Conservation (phyloP, 2,888 invertebrate genomes). For the Noctua pronuba region DNA sequence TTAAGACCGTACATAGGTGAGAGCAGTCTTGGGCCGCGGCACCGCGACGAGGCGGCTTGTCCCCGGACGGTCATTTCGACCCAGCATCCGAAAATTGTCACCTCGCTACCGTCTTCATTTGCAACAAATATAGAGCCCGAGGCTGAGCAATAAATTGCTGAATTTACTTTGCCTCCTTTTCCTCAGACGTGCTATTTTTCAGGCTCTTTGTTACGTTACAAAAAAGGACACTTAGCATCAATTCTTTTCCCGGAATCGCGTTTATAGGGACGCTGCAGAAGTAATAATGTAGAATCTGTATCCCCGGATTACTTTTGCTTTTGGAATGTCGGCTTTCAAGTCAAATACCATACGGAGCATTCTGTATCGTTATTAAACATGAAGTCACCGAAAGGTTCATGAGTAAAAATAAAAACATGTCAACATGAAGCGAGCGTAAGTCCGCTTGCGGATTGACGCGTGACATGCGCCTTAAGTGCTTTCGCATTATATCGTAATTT, state of each 20-base stretch:
- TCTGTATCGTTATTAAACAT: slow-evolving; percentile 23
- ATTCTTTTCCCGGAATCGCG: slow-evolving; percentile 78
- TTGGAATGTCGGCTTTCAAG: slow-evolving; percentile 1
- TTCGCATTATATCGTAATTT: slow-evolving; percentile 69
- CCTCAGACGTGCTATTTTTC: slow-evolving; percentile 86
- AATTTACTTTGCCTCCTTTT: slow-evolving; percentile 85
- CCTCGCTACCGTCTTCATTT: slow-evolving; percentile 88
- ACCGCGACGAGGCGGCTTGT: slow-evolving; percentile 66
- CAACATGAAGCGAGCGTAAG: slow-evolving; percentile 57
- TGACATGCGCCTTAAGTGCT: slow-evolving; percentile 72
- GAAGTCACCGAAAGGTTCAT: slow-evolving; percentile 31
- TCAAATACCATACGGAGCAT: neutral
- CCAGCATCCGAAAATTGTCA: slow-evolving; percentile 87
- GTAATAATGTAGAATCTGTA: slow-evolving; percentile 50
- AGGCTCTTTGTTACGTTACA: slow-evolving; percentile 84
- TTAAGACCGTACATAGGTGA: slow-evolving; percentile 71
- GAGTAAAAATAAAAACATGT: slow-evolving; percentile 62
- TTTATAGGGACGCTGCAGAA: slow-evolving; percentile 63
- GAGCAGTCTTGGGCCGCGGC: slow-evolving; percentile 76
- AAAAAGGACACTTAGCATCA: slow-evolving; percentile 83
- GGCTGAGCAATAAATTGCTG: slow-evolving; percentile 87
- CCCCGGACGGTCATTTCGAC: slow-evolving; percentile 84
- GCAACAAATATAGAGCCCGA: slow-evolving; percentile 87
- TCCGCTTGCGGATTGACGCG: slow-evolving; percentile 68
- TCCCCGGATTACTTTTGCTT: slow-evolving; percentile 29